phyloP scores from a whole-genome alignment of 2,113 vertebrate species.

The Amazona vittata region DNA sequence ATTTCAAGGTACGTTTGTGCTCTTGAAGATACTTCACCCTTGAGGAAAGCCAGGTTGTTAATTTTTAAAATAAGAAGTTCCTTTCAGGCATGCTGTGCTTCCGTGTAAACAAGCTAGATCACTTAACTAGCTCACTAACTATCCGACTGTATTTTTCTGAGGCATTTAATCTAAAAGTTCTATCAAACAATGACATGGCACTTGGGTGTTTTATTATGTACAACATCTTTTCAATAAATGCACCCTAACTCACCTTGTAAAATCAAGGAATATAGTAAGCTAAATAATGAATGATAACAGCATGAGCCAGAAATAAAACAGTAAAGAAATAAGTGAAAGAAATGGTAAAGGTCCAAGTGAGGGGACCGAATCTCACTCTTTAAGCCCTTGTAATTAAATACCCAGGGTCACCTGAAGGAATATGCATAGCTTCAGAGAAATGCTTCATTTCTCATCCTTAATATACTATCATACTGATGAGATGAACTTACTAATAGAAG shows the following conservation, averaged over 20 bases:
- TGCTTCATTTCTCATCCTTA: not conserved
- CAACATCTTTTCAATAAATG: not conserved
- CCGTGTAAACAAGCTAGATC: constrained; percentile 8
- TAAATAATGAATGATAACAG: constrained; percentile 15
- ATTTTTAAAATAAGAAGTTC: constrained; percentile 35
- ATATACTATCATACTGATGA: not conserved
- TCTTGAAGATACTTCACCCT: constrained; percentile 10
- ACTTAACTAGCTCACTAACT: not conserved
- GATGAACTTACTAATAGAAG: not conserved
- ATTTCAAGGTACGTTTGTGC: constrained; percentile 19
- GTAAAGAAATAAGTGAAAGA: not conserved
- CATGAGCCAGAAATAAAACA: not conserved
- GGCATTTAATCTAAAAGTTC: constrained; percentile 6
- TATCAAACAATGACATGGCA: not conserved
- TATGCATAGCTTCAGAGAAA: not conserved
- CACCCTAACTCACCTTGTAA: not conserved
- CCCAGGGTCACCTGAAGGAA: not conserved
- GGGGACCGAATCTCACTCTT: not conserved
- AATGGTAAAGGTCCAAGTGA: not conserved
- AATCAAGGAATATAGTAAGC: not conserved
- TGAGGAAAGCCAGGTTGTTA: constrained; percentile 28
- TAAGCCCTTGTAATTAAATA: not conserved
- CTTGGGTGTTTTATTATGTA: not conserved
- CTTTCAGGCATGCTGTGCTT: not conserved
- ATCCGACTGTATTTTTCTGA: not conserved